Base-by-base conservation (phyloP, 1,140 invertebrate species). In the Papilio glaucus region DNA sequence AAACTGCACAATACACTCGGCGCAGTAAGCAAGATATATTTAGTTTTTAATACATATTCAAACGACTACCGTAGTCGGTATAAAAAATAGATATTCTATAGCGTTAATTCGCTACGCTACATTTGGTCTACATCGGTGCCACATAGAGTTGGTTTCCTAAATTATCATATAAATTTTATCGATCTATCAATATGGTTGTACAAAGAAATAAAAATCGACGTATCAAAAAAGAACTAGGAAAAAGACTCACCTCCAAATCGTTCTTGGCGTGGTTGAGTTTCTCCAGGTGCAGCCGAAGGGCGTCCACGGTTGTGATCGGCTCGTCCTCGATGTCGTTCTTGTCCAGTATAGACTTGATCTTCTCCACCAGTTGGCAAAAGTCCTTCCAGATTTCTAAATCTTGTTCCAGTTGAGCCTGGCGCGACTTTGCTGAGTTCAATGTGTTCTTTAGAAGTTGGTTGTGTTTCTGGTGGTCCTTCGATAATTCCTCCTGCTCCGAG, bases 381-480 rank as follows among this genome's bases (percentile, higher is more conserved):
- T 97, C 96, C 76, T 96, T 96, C 96, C 97, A 98, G 38, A 96
- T 94, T 79, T 97, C 96, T 18, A 95, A 93, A 69, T 97, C 96
- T 86, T 97, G 96, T 82, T 98, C 96, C 21, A 97, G 82, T 45
- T 95, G 94, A 6, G 96, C 96, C 76, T 96, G 95, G 71, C 95
- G 95, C 0, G 96, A 96, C 83, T 97, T 97, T 0, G 97, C 97
- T 0, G 95, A 96, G 81, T 97, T 97, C 33, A 97, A 81, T 0
- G 96, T 97, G 73, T 97, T 98, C 82, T 97, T 97, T 73, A 98
- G 82, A 3, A 96, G 83, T 78, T 97, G 96, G 33, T 96, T 97
- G 75, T 97, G 95, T 74, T 96, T 95, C 61, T 97, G 95, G 73
- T 97, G 95, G 79, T 97, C 96, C 0, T 95, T 94, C 10, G 96